Conservation (phyloP, 2,113 vertebrate genomes). For the Tetrao urogallus region DNA sequence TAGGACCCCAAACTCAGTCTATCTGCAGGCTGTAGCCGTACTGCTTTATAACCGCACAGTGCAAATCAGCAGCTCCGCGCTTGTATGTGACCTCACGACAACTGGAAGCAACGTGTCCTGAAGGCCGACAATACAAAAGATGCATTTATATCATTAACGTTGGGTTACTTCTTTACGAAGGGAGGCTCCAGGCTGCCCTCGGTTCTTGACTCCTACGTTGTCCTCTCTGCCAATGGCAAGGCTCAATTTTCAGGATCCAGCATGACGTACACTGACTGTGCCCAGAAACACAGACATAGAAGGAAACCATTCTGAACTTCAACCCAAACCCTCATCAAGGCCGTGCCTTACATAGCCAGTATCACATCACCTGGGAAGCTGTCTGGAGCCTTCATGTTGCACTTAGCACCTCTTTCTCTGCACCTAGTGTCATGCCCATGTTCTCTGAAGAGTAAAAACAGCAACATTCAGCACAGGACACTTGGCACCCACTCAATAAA, state of each 20-base stretch:
- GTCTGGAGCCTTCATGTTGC: neutral
- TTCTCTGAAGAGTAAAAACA: neutral
- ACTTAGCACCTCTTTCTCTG: neutral
- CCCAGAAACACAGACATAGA: neutral
- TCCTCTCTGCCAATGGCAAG: neutral
- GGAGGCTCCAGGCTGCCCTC: neutral
- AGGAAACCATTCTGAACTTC: neutral
- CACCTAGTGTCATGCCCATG: neutral
- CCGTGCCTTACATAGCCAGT: neutral
- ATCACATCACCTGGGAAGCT: neutral
- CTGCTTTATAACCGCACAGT: neutral
- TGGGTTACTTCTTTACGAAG: neutral
- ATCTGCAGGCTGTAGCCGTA: neutral
- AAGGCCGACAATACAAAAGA: neutral
- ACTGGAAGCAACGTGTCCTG: neutral
- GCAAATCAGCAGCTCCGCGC: neutral
- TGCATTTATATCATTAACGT: neutral
- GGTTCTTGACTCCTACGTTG: neutral
- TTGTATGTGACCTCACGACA: neutral
- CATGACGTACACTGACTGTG: neutral
- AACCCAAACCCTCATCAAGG: neutral
- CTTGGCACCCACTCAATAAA: fast-evolving
- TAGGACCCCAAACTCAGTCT: neutral
- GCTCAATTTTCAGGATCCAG: neutral
- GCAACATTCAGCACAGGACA: neutral